Base-by-base conservation (phyloP, 2,888 invertebrate species). In the Trachelus tabidus region DNA sequence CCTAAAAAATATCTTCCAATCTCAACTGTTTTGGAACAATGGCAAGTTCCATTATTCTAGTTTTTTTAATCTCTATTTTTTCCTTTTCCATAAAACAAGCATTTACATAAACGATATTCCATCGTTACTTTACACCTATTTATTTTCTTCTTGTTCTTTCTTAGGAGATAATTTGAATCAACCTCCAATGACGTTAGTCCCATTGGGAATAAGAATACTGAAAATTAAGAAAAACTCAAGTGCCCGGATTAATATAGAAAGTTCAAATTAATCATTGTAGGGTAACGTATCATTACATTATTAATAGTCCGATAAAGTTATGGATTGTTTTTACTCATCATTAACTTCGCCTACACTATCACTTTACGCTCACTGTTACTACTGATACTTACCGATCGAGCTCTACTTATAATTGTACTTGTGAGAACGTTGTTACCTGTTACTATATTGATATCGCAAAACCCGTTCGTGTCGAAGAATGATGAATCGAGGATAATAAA, bases 1-100 rank as follows among this genome's bases (percentile, higher is more conserved):
- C 73, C 37, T 79, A 79, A 77, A 35, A 33, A 71, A 23, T 31
- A 71, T 30, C 71, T 33, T 78, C 40, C 15, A 37, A n/a, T 31
- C 34, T 56, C 40, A 23, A 56, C 23, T 56, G 0, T 56, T 56
- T 56, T 56, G 40, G 40, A 56, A 0, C 40, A 56, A 23, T 33
- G 30, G 31, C 71, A 15, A 73, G 30, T 68, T 34, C 34, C 34
- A 31, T 34, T 34, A 73, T 15, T 31, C 34, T 31, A 23, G 12
- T 35, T 69, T n/a, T 37, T 34, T 77, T 75, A 71, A 35, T 69
- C 68, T 73, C 68, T 73, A 68, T n/a, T 33, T 68, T 40, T 68
- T 3, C n/a, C 30, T 68, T 34, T 34, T 69, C 30, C 12, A 56
- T 23, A 23, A 56, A 56, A 56, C 40, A 9, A 56, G 40, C 40